Conservation (phyloP, 2,888 invertebrate species). For the Aromia moschata region DNA sequence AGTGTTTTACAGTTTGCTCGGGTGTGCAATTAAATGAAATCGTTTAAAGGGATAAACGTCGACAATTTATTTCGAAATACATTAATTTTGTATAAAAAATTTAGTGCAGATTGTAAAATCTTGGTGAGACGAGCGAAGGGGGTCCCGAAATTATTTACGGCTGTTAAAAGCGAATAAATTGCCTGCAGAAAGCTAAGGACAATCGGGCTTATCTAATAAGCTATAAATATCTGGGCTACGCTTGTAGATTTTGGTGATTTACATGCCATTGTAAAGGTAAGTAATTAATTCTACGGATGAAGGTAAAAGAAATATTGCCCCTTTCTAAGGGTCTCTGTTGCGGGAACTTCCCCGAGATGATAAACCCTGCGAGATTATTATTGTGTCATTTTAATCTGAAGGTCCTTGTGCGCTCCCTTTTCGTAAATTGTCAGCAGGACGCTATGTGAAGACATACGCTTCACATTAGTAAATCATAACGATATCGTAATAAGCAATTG, state of each 20-base stretch:
- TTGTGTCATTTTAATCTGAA: too few species aligned
- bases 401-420: too few species aligned
- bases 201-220: neutral
- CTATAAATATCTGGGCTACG: neutral
- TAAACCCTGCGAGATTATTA: neutral
- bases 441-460: too few species aligned
- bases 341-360: neutral
- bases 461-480: too few species aligned
- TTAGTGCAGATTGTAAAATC: constrained; percentile 1
- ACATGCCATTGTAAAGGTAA: constrained; percentile 1
- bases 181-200: neutral
- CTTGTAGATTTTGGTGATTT: constrained; percentile 1
- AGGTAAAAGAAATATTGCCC: neutral
- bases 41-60: neutral
- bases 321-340: neutral
- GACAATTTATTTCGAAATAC: neutral
- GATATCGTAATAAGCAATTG: too few species aligned
- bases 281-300: neutral
- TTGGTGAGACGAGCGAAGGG: neutral
- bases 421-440: too few species aligned
- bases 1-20: neutral
- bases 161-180: neutral
- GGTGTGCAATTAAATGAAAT: neutral
- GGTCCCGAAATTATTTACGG: neutral
- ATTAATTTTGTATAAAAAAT: constrained; percentile 1